Evolutionary conservation across 2,888 invertebrate genomes (phyloP).

Genomic region (Acanthosepion pharaonis): DNA sequence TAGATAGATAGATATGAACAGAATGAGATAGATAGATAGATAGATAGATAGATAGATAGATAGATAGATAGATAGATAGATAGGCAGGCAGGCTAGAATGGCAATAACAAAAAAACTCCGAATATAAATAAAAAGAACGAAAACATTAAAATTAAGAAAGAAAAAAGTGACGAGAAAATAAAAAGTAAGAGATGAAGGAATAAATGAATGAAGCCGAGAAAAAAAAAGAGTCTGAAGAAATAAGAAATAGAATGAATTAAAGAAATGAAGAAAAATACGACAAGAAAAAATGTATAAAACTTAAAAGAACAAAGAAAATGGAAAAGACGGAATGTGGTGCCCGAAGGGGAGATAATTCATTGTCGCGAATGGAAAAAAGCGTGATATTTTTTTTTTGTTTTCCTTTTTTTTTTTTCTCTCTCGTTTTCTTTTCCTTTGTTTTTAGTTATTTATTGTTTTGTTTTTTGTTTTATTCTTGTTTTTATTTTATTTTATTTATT

Average conservation of each 20-base stretch:
- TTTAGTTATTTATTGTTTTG: background rate
- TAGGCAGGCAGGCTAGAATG: background rate
- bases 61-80: background rate
- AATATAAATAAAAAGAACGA: background rate
- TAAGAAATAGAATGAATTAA: background rate
- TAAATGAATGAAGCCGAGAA: background rate
- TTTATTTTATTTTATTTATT: background rate
- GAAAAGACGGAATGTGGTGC: background rate
- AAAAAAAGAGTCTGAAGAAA: background rate
- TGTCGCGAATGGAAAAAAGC: background rate
- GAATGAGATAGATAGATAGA: no score
- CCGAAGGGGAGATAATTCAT: background rate
- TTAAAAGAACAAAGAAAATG: background rate
- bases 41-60: no score
- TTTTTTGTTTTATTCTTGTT: background rate
- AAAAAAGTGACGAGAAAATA: background rate
- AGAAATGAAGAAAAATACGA: background rate
- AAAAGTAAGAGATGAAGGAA: background rate
- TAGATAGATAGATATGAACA: no score
- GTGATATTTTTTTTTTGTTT: background rate
- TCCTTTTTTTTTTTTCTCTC: background rate
- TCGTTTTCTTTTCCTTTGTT: background rate
- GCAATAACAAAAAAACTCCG: background rate
- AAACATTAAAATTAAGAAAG: background rate
- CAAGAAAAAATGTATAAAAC: background rate